phyloP scores from a whole-genome alignment of 2,888 invertebrate species.

The Phasia obesa region DNA sequence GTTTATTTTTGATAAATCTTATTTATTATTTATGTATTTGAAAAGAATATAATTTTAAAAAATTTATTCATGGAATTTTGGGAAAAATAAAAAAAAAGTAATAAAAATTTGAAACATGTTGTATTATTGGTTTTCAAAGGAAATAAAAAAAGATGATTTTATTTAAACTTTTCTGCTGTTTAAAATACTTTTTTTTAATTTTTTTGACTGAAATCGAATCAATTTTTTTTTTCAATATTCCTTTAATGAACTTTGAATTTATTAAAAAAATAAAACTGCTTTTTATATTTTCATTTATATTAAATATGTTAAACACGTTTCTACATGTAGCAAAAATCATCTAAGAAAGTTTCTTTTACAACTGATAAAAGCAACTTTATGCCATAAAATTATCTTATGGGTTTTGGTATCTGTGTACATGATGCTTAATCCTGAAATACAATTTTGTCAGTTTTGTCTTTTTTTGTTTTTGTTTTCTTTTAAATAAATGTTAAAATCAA shows the following conservation, averaged over 20 bases:
- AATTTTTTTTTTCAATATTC: slow-evolving; percentile 10
- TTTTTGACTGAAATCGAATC: neutral
- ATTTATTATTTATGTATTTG: neutral
- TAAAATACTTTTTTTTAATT: neutral
- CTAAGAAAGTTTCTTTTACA: neutral
- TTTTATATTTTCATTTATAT: neutral
- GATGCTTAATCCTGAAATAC: slow-evolving; percentile 19
- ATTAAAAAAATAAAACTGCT: neutral
- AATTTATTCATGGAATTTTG: neutral
- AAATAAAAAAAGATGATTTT: neutral
- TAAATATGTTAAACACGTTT: slow-evolving; percentile 50
- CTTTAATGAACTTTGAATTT: neutral
- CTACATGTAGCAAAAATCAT: slow-evolving; percentile 3
- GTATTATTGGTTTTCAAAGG: neutral
- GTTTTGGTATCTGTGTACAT: neutral
- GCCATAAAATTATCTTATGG: slow-evolving; percentile 2
- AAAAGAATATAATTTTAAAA: neutral
- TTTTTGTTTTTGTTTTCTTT: neutral
- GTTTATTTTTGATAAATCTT: too few species aligned
- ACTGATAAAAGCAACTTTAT: slow-evolving; percentile 22
- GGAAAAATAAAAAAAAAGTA: neutral
- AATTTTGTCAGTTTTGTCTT: slow-evolving; percentile 27
- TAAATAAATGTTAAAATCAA: slow-evolving; percentile 29
- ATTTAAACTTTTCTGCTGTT: neutral
- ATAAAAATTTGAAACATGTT: neutral